Conservation (phyloP, 1,140 invertebrate genomes). For the Drosophila bifasciata region DNA sequence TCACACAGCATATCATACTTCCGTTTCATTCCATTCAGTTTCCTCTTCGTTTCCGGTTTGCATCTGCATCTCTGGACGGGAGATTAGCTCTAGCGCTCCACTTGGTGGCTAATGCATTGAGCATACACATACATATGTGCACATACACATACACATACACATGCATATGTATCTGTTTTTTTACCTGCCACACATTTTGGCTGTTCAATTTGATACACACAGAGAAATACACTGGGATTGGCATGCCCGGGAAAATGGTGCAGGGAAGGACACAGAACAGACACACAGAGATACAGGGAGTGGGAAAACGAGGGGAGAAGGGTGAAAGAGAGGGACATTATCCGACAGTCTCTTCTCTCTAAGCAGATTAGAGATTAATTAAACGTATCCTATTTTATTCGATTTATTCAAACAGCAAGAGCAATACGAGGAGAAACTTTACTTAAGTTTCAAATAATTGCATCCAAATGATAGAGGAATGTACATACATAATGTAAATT, state of each 20-base stretch:
- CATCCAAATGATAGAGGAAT: too few species aligned
- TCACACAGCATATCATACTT: conserved; percentile 24
- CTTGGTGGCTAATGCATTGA: conserved; percentile 36
- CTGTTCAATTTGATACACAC: conserved; percentile 71
- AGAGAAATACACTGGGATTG: too few species aligned
- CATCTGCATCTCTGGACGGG: conserved; percentile 17
- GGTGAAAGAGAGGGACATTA: conserved; percentile 23
- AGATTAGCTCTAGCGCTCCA: conserved; percentile 47
- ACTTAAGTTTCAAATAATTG: not conserved
- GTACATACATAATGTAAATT: too few species aligned
- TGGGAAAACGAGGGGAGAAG: too few species aligned
- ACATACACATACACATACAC: conserved; percentile 5
- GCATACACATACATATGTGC: conserved; percentile 1
- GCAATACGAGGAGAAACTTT: not conserved
- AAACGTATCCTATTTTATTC: conserved; percentile 19
- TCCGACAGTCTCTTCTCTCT: conserved; percentile 65
- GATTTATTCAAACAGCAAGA: conserved; percentile 3
- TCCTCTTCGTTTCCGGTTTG: conserved; percentile 10
- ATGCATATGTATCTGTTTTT: conserved; percentile 15
- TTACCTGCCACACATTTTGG: conserved; percentile 65
- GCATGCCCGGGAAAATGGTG: not conserved
- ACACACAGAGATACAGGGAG: too few species aligned
- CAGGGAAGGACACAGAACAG: not conserved
- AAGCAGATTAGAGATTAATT: conserved; percentile 62
- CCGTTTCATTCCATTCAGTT: conserved; percentile 50